These are phyloP conservation scores for Lophura nycthemera DNA, from an alignment of 2,113 vertebrate genomes.

Conservation along the genomic window DNA sequence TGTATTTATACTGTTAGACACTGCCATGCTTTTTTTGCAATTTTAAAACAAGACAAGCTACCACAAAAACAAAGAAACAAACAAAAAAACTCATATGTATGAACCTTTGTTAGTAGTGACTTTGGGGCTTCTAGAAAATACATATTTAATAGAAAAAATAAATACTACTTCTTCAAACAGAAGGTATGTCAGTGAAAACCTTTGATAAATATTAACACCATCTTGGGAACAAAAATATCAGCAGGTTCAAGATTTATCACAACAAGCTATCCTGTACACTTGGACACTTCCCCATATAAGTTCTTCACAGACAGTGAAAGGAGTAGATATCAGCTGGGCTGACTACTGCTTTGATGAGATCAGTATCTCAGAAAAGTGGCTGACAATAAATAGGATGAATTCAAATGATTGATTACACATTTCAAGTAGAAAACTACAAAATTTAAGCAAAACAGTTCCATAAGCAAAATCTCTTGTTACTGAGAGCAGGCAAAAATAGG, in stretches of 20 bases:
- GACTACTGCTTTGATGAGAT: neutral
- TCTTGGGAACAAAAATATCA: neutral
- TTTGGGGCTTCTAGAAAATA: neutral
- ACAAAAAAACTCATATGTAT: neutral
- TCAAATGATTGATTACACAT: neutral
- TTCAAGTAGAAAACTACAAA: neutral
- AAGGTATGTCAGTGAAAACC: neutral
- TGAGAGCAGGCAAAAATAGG: neutral
- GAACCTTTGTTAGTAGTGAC: neutral
- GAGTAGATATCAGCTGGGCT: neutral
- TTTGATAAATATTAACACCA: neutral
- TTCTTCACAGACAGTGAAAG: neutral
- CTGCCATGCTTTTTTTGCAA: neutral
- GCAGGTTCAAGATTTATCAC: neutral
- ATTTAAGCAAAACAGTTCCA: neutral
- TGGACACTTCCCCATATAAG: neutral
- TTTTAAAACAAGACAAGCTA: conserved; percentile 10
- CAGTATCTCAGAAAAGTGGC: neutral
- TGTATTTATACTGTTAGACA: neutral
- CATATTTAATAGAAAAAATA: neutral
- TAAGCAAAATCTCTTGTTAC: neutral
- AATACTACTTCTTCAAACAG: neutral
- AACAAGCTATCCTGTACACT: fast-evolving
- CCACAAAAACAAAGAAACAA: neutral
- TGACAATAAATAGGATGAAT: neutral